A percentile compares a stretch with the other conserved stretches of the same genome.
Evolutionary conservation across 2,113 vertebrate species (phyloP).

Genomic region (Sinocyclocheilus rhinocerous): DNA sequence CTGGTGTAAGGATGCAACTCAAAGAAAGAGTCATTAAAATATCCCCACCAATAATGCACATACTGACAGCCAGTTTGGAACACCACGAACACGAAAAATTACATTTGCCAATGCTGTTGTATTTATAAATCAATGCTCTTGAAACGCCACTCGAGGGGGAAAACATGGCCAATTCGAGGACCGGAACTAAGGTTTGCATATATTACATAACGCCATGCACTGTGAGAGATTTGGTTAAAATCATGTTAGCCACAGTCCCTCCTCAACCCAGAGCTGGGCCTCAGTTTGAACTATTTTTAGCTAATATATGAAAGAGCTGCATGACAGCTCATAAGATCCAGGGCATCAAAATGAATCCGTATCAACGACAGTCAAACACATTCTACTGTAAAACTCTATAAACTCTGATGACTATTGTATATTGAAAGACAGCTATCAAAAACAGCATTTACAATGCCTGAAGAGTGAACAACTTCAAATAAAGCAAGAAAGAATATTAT

Average conservation of each 20-base stretch:
- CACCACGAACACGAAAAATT: neutral
- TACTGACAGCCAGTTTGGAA: neutral
- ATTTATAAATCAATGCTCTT: neutral
- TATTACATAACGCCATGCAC: neutral
- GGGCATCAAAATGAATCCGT: neutral
- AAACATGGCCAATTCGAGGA: neutral
- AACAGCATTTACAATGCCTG: neutral
- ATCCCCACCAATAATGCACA: neutral
- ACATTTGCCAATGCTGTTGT: neutral
- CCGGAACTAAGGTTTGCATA: neutral
- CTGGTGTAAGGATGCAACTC: no score
- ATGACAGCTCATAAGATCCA: conserved; percentile 16
- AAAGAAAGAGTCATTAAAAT: no score
- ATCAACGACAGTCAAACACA: neutral
- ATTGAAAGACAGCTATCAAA: neutral
- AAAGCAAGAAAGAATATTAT: neutral
- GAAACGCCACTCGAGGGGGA: neutral
- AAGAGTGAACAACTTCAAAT: neutral
- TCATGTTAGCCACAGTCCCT: neutral
- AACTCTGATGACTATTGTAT: neutral
- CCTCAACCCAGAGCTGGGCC: neutral
- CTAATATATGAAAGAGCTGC: conserved; percentile 22
- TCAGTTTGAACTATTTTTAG: conserved; percentile 16
- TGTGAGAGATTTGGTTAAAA: neutral
- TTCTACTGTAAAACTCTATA: neutral